phyloP scores from a whole-genome alignment of 1,140 invertebrate species.

The Liolophura sinensis region DNA sequence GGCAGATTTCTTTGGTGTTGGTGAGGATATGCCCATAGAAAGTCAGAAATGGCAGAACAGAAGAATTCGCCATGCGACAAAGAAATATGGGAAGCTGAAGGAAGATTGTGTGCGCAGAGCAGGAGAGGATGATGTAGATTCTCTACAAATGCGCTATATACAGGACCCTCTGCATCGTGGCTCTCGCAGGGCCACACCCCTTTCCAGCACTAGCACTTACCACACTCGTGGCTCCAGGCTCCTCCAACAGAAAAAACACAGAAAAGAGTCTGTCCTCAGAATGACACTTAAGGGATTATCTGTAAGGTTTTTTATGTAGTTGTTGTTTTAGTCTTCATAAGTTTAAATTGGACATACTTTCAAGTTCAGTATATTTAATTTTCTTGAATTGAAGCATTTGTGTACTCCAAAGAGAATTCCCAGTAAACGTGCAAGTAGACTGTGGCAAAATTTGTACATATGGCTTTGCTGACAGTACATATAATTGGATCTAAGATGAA shows the following conservation, averaged over 20 bases:
- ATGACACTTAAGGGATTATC: constrained; percentile 59
- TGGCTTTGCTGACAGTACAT: not conserved
- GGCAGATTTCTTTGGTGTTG: constrained; percentile 47
- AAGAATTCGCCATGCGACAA: constrained; percentile 32
- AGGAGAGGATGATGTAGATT: constrained; percentile 34
- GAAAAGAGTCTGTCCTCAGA: constrained; percentile 59
- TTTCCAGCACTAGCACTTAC: constrained; percentile 42
- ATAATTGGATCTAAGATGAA: constrained; percentile 6
- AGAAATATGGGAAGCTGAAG: constrained; percentile 35
- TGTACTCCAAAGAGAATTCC: constrained; percentile 2
- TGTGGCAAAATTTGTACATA: not conserved
- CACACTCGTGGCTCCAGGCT: constrained; percentile 14
- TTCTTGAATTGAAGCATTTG: not conserved
- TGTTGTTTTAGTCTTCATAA: constrained; percentile 10
- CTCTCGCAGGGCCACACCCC: constrained; percentile 34
- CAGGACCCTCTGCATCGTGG: constrained; percentile 31
- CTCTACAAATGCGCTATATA: constrained; percentile 21
- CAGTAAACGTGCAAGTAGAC: not conserved
- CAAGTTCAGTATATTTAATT: constrained; percentile 1
- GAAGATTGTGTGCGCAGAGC: constrained; percentile 21
- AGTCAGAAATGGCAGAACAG: constrained; percentile 43
- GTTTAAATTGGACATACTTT: constrained; percentile 8
- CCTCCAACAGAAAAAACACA: constrained; percentile 23
- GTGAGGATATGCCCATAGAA: constrained; percentile 33
- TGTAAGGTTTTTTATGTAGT: constrained; percentile 21